Conservation (phyloP, 2,113 vertebrate species). For the Rousettus leschenaultii region DNA sequence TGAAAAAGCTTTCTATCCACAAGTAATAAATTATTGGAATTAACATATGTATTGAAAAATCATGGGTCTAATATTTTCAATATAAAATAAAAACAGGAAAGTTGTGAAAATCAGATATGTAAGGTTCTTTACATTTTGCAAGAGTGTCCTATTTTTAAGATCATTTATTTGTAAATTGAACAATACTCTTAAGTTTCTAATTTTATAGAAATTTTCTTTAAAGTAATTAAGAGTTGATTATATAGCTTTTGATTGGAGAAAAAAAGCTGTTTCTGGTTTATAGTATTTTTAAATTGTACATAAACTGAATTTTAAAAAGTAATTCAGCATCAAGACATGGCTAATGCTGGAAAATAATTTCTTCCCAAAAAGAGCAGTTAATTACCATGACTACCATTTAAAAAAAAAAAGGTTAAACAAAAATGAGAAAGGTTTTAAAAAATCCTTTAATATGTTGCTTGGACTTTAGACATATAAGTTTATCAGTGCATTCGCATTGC, state of each 20-base stretch:
- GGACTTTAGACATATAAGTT: neutral
- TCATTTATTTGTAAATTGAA: neutral
- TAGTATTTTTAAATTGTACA: slow-evolving; percentile 56
- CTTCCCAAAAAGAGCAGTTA: slow-evolving; percentile 27
- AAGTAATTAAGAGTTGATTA: slow-evolving; percentile 17
- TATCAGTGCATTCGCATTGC: slow-evolving; percentile 14
- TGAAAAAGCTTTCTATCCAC: neutral
- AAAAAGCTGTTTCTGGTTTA: neutral
- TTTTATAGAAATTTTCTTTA: neutral
- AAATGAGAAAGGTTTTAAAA: slow-evolving; percentile 28
- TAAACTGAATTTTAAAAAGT: slow-evolving; percentile 30
- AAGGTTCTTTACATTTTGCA: neutral
- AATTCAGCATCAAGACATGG: slow-evolving; percentile 12
- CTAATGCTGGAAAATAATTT: neutral
- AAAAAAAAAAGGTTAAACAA: slow-evolving; percentile 48
- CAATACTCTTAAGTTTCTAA: neutral
- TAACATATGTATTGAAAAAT: neutral
- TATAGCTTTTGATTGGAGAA: neutral
- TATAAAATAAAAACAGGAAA: neutral
- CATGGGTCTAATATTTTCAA: neutral
- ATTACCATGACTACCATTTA: slow-evolving; percentile 64
- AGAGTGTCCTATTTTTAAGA: neutral
- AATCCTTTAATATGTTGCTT: neutral
- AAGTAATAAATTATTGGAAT: neutral
- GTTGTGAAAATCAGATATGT: neutral